Percentiles rank a stretch among this genome's conserved stretches.
Evolutionary conservation across 2,797 vertebrate species (phyloP).

Genomic region (Helicolenus hilgendorfi): DNA sequence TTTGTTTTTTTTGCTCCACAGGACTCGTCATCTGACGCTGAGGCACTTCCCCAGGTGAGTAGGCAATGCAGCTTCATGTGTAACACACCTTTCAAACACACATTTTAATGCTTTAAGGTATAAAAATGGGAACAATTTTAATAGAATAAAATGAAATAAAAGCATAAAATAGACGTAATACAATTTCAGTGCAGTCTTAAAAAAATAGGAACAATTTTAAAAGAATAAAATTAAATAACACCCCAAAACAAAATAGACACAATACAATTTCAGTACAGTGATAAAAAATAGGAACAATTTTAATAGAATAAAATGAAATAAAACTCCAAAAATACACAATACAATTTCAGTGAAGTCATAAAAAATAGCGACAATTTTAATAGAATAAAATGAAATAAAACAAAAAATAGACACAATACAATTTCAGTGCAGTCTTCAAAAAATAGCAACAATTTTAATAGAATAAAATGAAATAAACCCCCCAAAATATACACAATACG

Average conservation of each 20-base stretch:
- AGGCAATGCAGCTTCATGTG: neutral
- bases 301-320: too few species aligned
- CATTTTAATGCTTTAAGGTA: neutral
- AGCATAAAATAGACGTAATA: neutral
- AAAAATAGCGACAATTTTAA: too few species aligned
- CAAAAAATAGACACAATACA: neutral
- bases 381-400: too few species aligned
- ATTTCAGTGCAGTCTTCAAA: neutral
- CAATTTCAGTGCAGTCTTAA: neutral
- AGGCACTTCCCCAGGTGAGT: slow-evolving; percentile 7
- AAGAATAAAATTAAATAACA: too few species aligned
- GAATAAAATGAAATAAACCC: neutral
- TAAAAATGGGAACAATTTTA: neutral
- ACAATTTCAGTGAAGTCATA: neutral
- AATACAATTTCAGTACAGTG: too few species aligned
- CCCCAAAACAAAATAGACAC: neutral
- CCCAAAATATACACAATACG: neutral
- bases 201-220: too few species aligned
- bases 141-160: neutral
- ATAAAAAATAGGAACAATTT: too few species aligned
- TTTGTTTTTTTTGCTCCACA: slow-evolving; percentile 1
- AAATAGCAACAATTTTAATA: neutral
- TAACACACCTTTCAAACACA: neutral
- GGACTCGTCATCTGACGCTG: slow-evolving; percentile 27
- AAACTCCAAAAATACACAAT: neutral